Percentiles rank a stretch among this genome's conserved stretches.
Evolutionary conservation across 2,797 vertebrate genomes (phyloP).

Genomic region (Mycteria americana): DNA sequence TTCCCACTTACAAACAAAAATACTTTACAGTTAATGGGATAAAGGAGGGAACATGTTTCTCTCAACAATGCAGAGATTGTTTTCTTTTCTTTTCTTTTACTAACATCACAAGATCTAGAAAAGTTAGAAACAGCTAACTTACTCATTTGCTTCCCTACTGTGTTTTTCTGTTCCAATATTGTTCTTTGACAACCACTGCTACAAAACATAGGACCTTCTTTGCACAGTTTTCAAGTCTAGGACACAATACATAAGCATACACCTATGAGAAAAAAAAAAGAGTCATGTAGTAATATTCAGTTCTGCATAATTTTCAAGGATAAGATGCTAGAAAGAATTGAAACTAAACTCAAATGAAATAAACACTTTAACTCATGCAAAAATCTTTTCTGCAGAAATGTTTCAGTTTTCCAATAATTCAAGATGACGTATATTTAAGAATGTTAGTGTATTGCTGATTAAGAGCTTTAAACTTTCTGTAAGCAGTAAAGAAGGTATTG

Average conservation of each 20-base stretch:
- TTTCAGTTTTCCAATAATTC: neutral
- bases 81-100: neutral
- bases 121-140: neutral
- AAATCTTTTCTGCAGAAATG: neutral
- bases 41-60: neutral
- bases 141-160: neutral
- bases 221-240: neutral
- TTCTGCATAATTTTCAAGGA: neutral
- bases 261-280: neutral
- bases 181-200: neutral
- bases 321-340: neutral
- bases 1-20: neutral
- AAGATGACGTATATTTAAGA: neutral
- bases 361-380: neutral
- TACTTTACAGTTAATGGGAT: neutral
- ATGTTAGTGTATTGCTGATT: neutral
- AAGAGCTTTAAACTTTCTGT: neutral
- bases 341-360: neutral
- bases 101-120: neutral
- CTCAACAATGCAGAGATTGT: fast-evolving
- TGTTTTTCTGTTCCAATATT: neutral
- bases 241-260: neutral
- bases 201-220: fast-evolving
- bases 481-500: neutral
- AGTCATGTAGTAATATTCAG: neutral